These are phyloP conservation scores for Pseudomyrmex concolor DNA, from an alignment of 1,140 invertebrate species.

Conservation along the genomic window DNA sequence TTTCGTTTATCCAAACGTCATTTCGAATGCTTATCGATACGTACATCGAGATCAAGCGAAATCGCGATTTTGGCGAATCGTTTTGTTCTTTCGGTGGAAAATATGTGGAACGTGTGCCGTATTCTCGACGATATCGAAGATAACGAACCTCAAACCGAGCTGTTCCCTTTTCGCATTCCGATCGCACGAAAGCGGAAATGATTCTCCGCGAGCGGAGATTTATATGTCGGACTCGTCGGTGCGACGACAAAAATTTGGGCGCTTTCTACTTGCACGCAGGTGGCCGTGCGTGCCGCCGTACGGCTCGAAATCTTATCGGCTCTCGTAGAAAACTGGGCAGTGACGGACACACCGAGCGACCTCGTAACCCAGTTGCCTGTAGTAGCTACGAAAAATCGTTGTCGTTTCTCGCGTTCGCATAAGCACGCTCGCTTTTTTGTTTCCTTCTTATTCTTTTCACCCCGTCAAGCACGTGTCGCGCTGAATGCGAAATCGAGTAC, in stretches of 20 bases:
- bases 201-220: constrained; percentile 11
- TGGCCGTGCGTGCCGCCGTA: constrained; percentile 69
- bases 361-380: constrained; percentile 68
- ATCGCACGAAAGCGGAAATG: constrained; percentile 23
- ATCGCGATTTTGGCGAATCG: background rate
- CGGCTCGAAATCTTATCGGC: constrained; percentile 77
- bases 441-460: background rate
- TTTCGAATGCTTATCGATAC: too few relatives aligned
- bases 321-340: constrained; percentile 75
- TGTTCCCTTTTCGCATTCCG: background rate
- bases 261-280: constrained; percentile 80
- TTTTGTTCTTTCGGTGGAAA: background rate
- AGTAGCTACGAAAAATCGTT: constrained; percentile 68
- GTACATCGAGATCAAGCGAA: background rate
- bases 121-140: background rate
- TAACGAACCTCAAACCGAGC: background rate
- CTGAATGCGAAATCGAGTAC: constrained; percentile 54
- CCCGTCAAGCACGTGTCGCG: background rate
- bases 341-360: constrained; percentile 67
- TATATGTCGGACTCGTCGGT: background rate
- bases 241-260: constrained; percentile 77
- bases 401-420: background rate
- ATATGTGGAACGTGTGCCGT: too few relatives aligned
- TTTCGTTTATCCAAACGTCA: too few relatives aligned
- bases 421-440: constrained; percentile 51